phyloP scores from a whole-genome alignment of 2,797 vertebrate species.

The Urosaurus nigricauda region DNA sequence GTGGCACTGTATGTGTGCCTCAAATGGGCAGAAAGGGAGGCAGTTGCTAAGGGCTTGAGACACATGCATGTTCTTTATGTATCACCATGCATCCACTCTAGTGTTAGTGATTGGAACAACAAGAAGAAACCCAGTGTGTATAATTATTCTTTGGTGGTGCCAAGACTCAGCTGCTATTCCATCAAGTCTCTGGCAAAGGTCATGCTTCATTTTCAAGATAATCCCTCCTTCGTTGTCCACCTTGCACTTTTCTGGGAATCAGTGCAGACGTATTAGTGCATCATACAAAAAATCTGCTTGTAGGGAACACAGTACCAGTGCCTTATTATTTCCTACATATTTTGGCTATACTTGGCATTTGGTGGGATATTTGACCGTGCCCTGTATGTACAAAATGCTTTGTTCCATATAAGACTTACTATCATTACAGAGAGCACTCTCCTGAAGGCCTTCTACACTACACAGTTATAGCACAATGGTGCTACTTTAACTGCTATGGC shows the following conservation, averaged over 20 bases:
- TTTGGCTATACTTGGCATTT: background rate
- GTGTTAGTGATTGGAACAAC: background rate
- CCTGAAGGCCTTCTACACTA: background rate
- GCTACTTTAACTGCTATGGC: too few species aligned
- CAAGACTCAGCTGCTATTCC: background rate
- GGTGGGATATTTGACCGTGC: background rate
- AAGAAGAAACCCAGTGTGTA: background rate
- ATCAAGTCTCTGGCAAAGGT: background rate
- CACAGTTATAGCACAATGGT: too few species aligned
- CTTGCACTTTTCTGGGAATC: constrained; percentile 15
- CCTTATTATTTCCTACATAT: background rate
- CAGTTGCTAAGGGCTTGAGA: background rate
- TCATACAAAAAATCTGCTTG: background rate
- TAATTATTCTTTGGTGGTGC: background rate
- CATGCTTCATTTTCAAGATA: background rate
- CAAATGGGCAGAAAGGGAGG: background rate
- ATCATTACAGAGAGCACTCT: background rate
- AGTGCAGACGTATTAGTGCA: background rate
- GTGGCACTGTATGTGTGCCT: background rate
- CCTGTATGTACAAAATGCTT: background rate
- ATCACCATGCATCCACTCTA: background rate
- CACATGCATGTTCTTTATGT: background rate
- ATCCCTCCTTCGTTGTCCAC: background rate
- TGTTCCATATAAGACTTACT: background rate
- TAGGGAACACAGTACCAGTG: background rate